Percentiles rank a stretch among this genome's conserved stretches.
phyloP scores from a whole-genome alignment of 2,797 vertebrate genomes.

The Fratercula arctica region DNA sequence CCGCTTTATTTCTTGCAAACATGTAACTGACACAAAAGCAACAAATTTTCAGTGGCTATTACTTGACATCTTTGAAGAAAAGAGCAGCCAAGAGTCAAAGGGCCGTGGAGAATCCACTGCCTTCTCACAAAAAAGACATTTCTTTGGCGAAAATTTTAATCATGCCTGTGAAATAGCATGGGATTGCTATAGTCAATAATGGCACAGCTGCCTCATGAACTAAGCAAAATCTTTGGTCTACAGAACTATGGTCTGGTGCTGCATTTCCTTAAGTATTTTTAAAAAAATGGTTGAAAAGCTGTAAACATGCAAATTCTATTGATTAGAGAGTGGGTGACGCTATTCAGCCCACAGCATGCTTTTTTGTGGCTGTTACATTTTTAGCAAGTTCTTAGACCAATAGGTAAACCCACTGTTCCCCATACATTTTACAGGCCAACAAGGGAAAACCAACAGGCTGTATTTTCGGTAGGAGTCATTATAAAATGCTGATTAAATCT shows the following conservation, averaged over 20 bases:
- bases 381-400: background rate
- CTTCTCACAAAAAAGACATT: background rate
- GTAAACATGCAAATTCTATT: background rate
- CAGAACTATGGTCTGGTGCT: background rate
- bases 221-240: background rate
- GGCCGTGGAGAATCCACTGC: background rate
- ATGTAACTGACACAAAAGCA: background rate
- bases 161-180: background rate
- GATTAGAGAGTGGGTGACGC: accelerated
- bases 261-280: background rate
- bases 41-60: background rate
- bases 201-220: background rate
- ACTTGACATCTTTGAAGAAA: background rate
- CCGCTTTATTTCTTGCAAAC: background rate
- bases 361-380: background rate
- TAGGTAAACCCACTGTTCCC: background rate
- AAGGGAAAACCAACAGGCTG: background rate
- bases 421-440: background rate
- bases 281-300: background rate
- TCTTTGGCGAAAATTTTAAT: background rate
- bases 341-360: background rate
- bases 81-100: background rate
- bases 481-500: slow-evolving; percentile 12
- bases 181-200: background rate
- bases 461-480: background rate